A percentile compares a stretch with the other conserved stretches of the same genome.
phyloP scores from a whole-genome alignment of 2,888 invertebrate genomes.

The Perdita meconis region DNA sequence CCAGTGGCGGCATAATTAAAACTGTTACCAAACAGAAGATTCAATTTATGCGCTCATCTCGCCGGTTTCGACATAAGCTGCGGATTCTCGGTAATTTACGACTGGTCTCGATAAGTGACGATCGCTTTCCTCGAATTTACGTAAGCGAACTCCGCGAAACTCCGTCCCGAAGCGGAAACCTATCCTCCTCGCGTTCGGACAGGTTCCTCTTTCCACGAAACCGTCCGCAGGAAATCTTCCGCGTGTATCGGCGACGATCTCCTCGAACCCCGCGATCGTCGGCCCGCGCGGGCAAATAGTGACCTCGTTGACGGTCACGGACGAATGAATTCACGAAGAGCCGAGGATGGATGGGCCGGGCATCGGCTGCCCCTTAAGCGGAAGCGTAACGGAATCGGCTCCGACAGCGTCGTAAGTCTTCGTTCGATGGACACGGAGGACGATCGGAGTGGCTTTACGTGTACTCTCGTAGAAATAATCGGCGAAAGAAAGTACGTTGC shows the following conservation, averaged over 20 bases:
- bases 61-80: neutral
- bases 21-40: neutral
- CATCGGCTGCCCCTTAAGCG: conserved; percentile 65
- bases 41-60: neutral
- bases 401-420: conserved; percentile 72
- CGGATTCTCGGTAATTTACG: conserved; percentile 10
- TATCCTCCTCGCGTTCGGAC: neutral
- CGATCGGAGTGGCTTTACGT: conserved; percentile 6
- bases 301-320: conserved; percentile 50
- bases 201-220: neutral
- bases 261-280: conserved; percentile 10
- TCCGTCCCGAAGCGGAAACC: neutral
- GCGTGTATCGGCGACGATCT: conserved; percentile 19
- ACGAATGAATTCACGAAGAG: conserved; percentile 57
- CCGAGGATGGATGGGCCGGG: conserved; percentile 50
- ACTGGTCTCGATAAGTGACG: neutral
- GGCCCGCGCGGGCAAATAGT: conserved; percentile 15
- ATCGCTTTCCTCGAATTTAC: neutral
- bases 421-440: conserved; percentile 59
- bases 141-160: neutral
- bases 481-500: neutral
- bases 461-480: conserved; percentile 15
- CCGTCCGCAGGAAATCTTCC: neutral
- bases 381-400: conserved; percentile 74
- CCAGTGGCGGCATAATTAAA: neutral